Evolutionary conservation across 2,888 invertebrate species (phyloP), one percentile per base, ranked within the genome.

Genomic region (Stenichneumon culpator): DNA sequence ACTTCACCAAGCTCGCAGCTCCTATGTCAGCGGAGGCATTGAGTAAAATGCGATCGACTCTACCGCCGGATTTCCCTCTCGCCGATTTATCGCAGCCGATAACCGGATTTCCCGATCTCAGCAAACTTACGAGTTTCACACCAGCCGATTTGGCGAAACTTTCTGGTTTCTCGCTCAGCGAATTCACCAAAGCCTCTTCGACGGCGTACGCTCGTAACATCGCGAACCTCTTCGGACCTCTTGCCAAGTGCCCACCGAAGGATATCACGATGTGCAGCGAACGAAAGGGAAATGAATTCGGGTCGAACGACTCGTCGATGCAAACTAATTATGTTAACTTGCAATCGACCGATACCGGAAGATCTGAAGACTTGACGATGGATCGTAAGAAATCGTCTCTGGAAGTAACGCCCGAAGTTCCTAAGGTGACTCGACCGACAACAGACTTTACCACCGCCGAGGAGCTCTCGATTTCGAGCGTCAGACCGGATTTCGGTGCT

Each of bases 141-240:
- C 91, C 93, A 0, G 89, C 92, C 1, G 94, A 94, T 77, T 84
- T 94, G 28, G 93, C 93, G 0, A 94, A 94, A 80, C 86, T 94
- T 0, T 93, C 94, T 0, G 91, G 92, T 16, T 93, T 94, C 78
- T 92, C 94, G 0, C 87, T 94, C 0, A 92, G 92, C 28, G 94
- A 94, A 60, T 93, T 93, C 63, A 91, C 93, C 0, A 93, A 93
- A 82, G 91, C 91, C 11, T 92, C 93, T 0, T 91, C 93, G 0
- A 91, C 92, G 4, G 89, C 93, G 0, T 94, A 94, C 52, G 92
- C 92, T 63, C 90, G 93, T 73, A 93, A 93, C 50, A 92, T 94
- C 6, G 93, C 94, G 0, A 94, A 93, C 87, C 86, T 94, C 5
- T 93, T 94, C 79, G 91, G 92, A 1, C 93, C 93, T 0, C 82